Conservation (phyloP, 2,797 vertebrate genomes). For the Hapalemur alaotrensis region DNA sequence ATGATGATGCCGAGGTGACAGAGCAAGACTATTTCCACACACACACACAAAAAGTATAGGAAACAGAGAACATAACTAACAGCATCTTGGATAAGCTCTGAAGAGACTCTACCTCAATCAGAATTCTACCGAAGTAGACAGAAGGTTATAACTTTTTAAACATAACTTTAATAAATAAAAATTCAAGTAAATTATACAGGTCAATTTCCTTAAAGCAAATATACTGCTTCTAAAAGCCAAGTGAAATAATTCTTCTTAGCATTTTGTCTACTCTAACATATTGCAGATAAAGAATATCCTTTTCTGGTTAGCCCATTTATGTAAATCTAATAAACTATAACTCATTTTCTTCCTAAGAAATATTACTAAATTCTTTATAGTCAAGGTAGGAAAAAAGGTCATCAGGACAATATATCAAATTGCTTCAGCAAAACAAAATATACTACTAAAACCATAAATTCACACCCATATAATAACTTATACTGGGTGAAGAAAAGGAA, state of each 20-base stretch:
- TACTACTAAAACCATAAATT: not conserved
- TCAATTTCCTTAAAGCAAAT: conserved; percentile 40
- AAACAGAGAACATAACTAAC: not conserved
- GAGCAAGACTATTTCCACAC: not conserved
- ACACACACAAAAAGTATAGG: not conserved
- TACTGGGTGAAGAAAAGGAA: not conserved
- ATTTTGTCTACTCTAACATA: not conserved
- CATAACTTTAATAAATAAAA: conserved; percentile 14
- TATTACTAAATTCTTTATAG: not conserved
- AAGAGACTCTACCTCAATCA: not conserved
- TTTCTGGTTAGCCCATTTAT: not conserved
- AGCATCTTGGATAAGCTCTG: not conserved
- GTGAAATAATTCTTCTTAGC: not conserved
- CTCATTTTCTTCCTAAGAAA: not conserved
- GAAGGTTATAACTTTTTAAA: conserved; percentile 16
- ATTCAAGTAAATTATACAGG: not conserved
- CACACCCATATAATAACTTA: not conserved
- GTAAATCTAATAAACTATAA: not conserved
- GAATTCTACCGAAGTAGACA: not conserved
- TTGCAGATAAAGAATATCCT: not conserved
- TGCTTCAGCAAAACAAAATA: not conserved
- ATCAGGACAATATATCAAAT: not conserved
- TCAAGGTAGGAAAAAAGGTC: not conserved
- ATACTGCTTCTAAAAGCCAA: not conserved
- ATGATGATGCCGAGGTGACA: not conserved